Evolutionary conservation across 1,140 invertebrate species (phyloP), one percentile per base, ranked within the genome.

Genomic region (Coboldia fuscipes): DNA sequence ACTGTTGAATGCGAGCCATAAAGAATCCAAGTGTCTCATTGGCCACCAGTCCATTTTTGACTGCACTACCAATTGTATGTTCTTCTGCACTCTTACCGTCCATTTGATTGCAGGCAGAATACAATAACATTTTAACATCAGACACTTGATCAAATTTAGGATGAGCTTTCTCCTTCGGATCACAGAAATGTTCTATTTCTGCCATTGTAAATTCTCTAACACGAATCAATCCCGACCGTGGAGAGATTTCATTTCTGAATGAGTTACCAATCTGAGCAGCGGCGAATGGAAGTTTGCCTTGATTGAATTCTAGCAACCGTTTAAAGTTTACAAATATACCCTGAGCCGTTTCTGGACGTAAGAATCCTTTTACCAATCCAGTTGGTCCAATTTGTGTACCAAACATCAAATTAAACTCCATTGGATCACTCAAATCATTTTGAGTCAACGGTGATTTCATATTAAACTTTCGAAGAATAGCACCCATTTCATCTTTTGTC

Each of bases 271-370:
- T 64, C 62, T 97, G 93, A 8, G 96, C 93, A 37, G 86, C 92
- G 39, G 93, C 93, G 65, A 99, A 99, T 29, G 96, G 96, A 9
- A 99, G 55, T 45, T 73, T 74, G 1, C 90, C 90, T 56, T 96
- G 86, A 58, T 98, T 98, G 51, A 98, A 98, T 55, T 96, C 90
- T 23, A 99, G 52, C 3, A 98, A 60, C 15, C 93, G 62, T 56
- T 96, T 94, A 49, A 98, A 99, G 57, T 99, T 99, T 0, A 98
- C 93, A 62, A 99, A 99, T 37, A 99, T 98, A 17, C 94, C 94
- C 59, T 99, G 96, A 3, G 94, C 94, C 16, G 94, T 98, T 65
- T 99, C 96, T 18, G 94, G 94, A 42, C 94, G 69, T 1, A 98
- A 61, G 50, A 78, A 97, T 60, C 89, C 90, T 65, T 94, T 94